Base-by-base conservation (phyloP, 2,888 invertebrate genomes). In the Lasioglossum vierecki region DNA sequence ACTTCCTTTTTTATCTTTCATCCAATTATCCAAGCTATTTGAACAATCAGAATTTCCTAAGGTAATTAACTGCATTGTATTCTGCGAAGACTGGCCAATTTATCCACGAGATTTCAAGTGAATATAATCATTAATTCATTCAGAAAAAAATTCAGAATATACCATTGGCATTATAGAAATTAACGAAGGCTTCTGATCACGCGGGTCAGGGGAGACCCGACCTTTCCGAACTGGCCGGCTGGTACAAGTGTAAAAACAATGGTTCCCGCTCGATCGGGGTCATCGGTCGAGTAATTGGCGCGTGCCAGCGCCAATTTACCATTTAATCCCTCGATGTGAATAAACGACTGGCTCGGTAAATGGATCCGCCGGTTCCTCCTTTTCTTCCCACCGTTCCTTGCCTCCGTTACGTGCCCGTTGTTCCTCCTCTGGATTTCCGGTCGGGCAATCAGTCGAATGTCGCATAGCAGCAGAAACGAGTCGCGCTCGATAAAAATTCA, bases 321-420 rank as follows among this genome's bases (percentile, higher is more conserved):
- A 44, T 85, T 85, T 85, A 88, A 88, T 88, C 82, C 76, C 80
- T 78, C 88, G 85, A 88, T 88, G 85, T 85, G 85, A 85, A 88
- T 80, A 79, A 83, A 88, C 82, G 83, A 18, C 11, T 57, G n/a
- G 30, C 11, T 74, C 15, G 46, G 79, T 76, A 74, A 84, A 88
- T 80, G 79, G 82, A 87, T 87, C 35, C 22, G 13, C 57, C 86
- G 18, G 6, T 46, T 15, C 70, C 18, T 68, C n/a, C 49, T 22
- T 49, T 41, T 30, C 39, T 49, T 22, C 39, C 66, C 13, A 18
- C 46, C 13, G 4, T 9, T 22, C 39, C 39, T 68, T 22, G 15
- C 26, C 11, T 4, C 39, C n/a, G n/a, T 6, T 11, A 4, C 22
- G 22, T 49, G 4, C 8, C 35, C 18, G 66, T 66, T 8, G 1